These are phyloP conservation scores for Isichthys henryi DNA, from an alignment of 2,113 vertebrate genomes.

Conservation along the genomic window DNA sequence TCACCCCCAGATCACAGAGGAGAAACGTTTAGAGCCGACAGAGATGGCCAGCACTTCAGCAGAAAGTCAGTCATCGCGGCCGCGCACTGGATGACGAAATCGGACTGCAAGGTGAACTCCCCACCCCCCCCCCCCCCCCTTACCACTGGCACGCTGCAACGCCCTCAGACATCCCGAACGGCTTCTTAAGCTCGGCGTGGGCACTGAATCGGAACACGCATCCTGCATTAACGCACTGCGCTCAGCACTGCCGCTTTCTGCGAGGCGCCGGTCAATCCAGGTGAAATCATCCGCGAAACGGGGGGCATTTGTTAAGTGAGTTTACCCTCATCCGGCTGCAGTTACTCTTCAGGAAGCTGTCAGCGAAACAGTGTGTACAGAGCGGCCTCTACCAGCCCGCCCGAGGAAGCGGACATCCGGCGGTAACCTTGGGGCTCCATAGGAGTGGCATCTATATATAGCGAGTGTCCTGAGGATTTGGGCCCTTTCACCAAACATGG, in stretches of 20 bases:
- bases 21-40: not conserved
- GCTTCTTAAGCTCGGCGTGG: not conserved
- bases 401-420: not conserved
- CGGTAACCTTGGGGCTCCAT: not conserved
- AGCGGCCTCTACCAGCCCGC: not conserved
- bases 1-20: not conserved
- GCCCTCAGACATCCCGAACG: not conserved
- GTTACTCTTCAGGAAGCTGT: slow-evolving; percentile 8
- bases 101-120: not conserved
- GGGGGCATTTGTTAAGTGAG: slow-evolving; percentile 66
- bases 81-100: not conserved
- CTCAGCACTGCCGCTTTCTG: slow-evolving; percentile 47
- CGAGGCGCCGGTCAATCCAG: slow-evolving; percentile 65
- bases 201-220: not conserved
- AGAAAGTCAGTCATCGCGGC: not conserved
- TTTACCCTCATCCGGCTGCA: not conserved
- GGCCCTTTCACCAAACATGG: not conserved
- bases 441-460: not conserved
- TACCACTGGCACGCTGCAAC: not conserved
- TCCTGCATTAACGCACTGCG: slow-evolving; percentile 47
- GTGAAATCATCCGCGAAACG: slow-evolving; percentile 75
- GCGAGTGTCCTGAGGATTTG: not conserved
- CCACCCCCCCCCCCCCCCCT: not conserved
- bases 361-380: not conserved
- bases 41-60: not conserved